Conservation (phyloP, 2,888 invertebrate species). For the Andrena bucephala region DNA sequence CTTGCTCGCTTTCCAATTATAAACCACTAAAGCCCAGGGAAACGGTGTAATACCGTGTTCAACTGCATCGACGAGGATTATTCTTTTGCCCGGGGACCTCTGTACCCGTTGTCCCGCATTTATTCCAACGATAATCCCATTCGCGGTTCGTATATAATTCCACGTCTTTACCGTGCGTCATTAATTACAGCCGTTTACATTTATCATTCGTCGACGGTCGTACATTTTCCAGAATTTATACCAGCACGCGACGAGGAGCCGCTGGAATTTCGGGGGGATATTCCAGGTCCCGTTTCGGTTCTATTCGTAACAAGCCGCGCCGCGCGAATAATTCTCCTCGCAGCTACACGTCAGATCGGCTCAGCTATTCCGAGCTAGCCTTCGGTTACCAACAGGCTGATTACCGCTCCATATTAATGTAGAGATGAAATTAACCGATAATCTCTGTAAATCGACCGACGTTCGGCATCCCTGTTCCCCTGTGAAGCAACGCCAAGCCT, state of each 20-base stretch:
- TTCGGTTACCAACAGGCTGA: constrained; percentile 36
- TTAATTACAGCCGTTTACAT: constrained; percentile 53
- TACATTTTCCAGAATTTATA: constrained; percentile 50
- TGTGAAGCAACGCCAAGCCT: background rate
- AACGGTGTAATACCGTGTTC: background rate
- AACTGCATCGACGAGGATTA: background rate
- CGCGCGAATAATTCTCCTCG: constrained; percentile 55
- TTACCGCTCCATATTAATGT: constrained; percentile 59
- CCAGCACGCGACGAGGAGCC: constrained; percentile 8
- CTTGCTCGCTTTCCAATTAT: background rate
- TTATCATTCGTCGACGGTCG: constrained; percentile 40
- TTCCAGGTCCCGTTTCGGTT: constrained; percentile 47
- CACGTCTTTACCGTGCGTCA: constrained; percentile 30
- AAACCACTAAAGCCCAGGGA: background rate
- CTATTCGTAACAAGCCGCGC: constrained; percentile 45
- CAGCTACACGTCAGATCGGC: constrained; percentile 22
- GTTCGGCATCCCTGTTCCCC: constrained; percentile 22
- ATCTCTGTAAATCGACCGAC: constrained; percentile 51
- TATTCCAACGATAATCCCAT: constrained; percentile 34
- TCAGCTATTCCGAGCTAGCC: background rate
- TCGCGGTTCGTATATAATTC: constrained; percentile 29
- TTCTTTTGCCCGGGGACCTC: background rate
- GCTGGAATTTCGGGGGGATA: constrained; percentile 45
- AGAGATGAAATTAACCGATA: constrained; percentile 64
- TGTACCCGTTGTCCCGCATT: background rate